Evolutionary conservation across 1,140 invertebrate genomes (phyloP), one percentile per base, ranked within the genome.

Genomic region (Ganaspis sp.): DNA sequence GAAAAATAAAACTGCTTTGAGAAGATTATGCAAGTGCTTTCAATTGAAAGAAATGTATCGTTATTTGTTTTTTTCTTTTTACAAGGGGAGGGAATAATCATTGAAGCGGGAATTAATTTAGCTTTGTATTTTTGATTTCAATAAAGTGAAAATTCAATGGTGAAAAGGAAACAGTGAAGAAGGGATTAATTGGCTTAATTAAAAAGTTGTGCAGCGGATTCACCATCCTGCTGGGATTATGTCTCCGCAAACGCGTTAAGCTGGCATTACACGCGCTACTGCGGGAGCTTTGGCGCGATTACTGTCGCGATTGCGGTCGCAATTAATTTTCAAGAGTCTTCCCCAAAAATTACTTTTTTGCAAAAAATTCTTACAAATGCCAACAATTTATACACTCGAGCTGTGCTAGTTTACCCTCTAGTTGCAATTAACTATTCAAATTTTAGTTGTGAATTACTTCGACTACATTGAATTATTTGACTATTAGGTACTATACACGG

Each of bases 161-260:
- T n/a, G 23, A 64, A 64, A 64, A 29, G 54, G 3, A 64, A 29
- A 64, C 15, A 64, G 58, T 29, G 58, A 29, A 64, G 26, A 29
- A 64, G 23, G 58, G 58, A 64, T 64, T 64, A 64, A 64, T 64
- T 64, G 58, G 58, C 58, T 64, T 64, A 64, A 64, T 64, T 64
- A 64, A 64, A 64, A 64, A 64, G 58, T 64, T 64, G 23, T n/a
- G 23, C 58, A 64, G 58, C 58, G 58, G 58, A 64, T 64, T 34
- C 58, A 26, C 58, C 58, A n/a, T 64, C 58, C 58, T 34, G 58
- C 58, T 64, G 58, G 58, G 58, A 64, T 64, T 64, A 64, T 64
- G 58, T 64, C 58, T 64, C 58, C 58, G 26, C 58, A 64, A 64
- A 64, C 58, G 58, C 58, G 58, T 64, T 64, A 64, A 64, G 58